Evolutionary conservation across 1,140 invertebrate genomes (phyloP), one percentile per base, ranked within the genome.

Genomic region (Pollicipes pollicipes): DNA sequence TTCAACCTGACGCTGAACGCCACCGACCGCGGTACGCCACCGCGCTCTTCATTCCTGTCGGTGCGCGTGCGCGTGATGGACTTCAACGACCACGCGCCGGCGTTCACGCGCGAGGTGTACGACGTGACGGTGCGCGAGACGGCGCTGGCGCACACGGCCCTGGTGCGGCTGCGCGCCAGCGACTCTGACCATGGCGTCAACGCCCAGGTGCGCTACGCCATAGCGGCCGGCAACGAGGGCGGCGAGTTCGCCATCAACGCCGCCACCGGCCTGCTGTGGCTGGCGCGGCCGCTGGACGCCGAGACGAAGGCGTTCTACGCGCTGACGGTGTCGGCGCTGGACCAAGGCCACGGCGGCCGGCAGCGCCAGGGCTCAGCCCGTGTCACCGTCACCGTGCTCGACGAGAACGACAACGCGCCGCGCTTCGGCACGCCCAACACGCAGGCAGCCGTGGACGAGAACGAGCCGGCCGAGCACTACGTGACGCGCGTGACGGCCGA

Each of bases 391-490:
- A 86, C 88, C 73, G 87, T 97, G 0, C 78, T 89, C 68, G 94
- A 96, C 79, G 87, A 88, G 30, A 97, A 97, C 78, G 93, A 97
- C 79, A 95, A 96, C 79, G 90, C 92, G 78, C 92, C 93, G 0
- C 81, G 88, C 27, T 96, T 97, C 77, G 89, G 91, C 70, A 81
- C 85, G 66, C 77, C 85, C 16, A 84, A 87, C 32, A 76, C 76
- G 37, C 76, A 77, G 66, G 78, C 83, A 17, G 74, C 74, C 68
- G 75, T 84, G 1, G 86, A 90, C 70, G 95, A 98, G 80, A 97
- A 97, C 79, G 87, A 94, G 78, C 87, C 90, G 0, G 83, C 87
- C 2, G 93, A 93, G 0, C 87, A 88, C 0, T 84, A 86, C 4
- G 90, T 97, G 0, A 86, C 88, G 0, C 89, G 88, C 75, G 87